These are phyloP conservation scores for Zapus hudsonius DNA, from an alignment of 2,113 vertebrate species.

Conservation along the genomic window DNA sequence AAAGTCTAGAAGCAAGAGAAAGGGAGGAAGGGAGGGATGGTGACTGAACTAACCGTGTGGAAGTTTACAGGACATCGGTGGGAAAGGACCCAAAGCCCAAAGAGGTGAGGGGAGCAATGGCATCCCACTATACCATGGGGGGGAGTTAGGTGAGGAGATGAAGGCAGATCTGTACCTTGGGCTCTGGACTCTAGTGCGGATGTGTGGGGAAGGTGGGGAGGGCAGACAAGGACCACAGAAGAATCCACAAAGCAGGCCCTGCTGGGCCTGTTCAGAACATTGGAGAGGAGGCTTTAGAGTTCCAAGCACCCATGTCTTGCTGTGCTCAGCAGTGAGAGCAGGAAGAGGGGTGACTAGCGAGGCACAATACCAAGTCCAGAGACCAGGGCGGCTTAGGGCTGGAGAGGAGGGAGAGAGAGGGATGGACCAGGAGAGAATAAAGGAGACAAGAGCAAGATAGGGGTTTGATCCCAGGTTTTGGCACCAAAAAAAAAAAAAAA, in stretches of 20 bases:
- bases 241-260: background rate
- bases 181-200: background rate
- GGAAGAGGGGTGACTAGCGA: background rate
- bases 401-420: background rate
- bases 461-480: too few species aligned
- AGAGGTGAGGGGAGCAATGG: background rate
- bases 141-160: too few species aligned
- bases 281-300: rapidly evolving
- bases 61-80: background rate
- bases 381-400: background rate
- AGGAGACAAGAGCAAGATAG: background rate
- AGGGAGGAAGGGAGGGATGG: background rate
- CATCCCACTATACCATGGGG: rapidly evolving
- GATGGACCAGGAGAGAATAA: background rate
- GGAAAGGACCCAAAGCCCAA: background rate
- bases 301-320: background rate
- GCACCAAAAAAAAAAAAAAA: too few species aligned
- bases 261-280: background rate
- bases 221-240: background rate
- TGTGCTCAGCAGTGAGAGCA: background rate
- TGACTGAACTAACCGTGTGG: background rate
- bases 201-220: background rate
- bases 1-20: too few species aligned
- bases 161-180: background rate
- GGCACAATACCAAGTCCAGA: background rate